A percentile compares a stretch with the other conserved stretches of the same genome.
Conservation (phyloP, 2,113 vertebrate genomes). For the Rana temporaria region DNA sequence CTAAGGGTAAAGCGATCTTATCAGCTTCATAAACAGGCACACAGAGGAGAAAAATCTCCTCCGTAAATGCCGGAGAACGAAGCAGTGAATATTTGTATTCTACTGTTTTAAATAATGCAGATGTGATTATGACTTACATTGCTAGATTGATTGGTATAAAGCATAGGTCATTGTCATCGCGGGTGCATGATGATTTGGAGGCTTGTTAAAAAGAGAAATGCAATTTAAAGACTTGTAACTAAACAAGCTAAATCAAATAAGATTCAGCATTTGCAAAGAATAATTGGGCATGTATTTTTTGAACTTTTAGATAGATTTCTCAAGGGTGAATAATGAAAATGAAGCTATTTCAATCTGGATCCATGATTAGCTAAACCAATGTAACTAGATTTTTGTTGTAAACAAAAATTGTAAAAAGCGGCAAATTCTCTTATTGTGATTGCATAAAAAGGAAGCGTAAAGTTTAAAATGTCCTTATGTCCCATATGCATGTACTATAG, state of each 20-base stretch:
- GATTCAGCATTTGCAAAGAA: conserved; percentile 49
- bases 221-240: conserved; percentile 49
- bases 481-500: no score
- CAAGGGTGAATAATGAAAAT: conserved; percentile 39
- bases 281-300: conserved; percentile 50
- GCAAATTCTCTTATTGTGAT: conserved; percentile 9
- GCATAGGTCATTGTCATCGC: conserved; percentile 53
- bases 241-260: conserved; percentile 49
- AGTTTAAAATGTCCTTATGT: neutral
- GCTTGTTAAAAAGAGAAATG: conserved; percentile 37
- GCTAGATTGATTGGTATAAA: conserved; percentile 48
- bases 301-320: conserved; percentile 46
- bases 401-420: conserved; percentile 8
- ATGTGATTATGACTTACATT: conserved; percentile 29
- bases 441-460: neutral
- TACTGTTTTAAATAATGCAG: conserved; percentile 48
- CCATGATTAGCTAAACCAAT: conserved; percentile 13
- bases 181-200: conserved; percentile 41
- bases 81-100: conserved; percentile 20
- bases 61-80: no score
- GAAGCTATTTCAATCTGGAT: conserved; percentile 26
- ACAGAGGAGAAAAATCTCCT: no score
- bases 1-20: no score
- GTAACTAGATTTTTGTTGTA: conserved; percentile 30
- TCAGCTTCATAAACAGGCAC: no score